Evolutionary conservation across 1,140 invertebrate genomes (phyloP).

Genomic region (Drosophila sp.): DNA sequence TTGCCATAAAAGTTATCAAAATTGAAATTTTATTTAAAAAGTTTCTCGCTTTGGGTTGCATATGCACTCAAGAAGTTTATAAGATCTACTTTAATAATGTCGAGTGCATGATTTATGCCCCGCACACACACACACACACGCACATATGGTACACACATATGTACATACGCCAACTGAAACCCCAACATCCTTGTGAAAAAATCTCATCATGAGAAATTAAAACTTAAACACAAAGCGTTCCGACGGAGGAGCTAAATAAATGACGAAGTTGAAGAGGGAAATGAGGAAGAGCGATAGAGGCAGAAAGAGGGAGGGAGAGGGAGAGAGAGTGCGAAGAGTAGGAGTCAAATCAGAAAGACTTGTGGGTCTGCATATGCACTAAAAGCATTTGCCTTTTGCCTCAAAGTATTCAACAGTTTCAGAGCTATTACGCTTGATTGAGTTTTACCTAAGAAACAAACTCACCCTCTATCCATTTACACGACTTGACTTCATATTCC

Average conservation of each 20-base stretch:
- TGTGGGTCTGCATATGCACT: constrained; percentile 34
- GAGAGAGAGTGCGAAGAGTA: not conserved
- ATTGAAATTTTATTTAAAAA: constrained; percentile 73
- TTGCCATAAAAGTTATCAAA: constrained; percentile 73
- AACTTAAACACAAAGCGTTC: constrained; percentile 69
- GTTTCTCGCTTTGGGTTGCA: constrained; percentile 52
- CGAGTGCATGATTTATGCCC: constrained; percentile 74
- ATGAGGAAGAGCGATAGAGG: too few relatives aligned
- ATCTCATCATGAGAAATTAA: constrained; percentile 78
- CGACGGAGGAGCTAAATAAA: constrained; percentile 32
- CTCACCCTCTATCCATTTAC: constrained; percentile 11
- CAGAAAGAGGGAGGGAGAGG: not conserved
- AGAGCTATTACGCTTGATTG: constrained; percentile 72
- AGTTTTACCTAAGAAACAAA: constrained; percentile 60
- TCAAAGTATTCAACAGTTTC: constrained; percentile 60
- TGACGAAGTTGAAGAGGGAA: constrained; percentile 12
- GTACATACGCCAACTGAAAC: not conserved
- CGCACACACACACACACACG: not conserved
- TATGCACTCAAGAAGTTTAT: constrained; percentile 72
- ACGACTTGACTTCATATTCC: constrained; percentile 3
- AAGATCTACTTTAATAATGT: constrained; percentile 81
- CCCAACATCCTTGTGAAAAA: constrained; percentile 25
- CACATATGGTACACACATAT: not conserved
- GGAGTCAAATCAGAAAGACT: not conserved
- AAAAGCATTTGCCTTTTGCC: constrained; percentile 41